Evolutionary conservation across 2,113 vertebrate genomes (phyloP).

Genomic region (Hyperopisus bebe): DNA sequence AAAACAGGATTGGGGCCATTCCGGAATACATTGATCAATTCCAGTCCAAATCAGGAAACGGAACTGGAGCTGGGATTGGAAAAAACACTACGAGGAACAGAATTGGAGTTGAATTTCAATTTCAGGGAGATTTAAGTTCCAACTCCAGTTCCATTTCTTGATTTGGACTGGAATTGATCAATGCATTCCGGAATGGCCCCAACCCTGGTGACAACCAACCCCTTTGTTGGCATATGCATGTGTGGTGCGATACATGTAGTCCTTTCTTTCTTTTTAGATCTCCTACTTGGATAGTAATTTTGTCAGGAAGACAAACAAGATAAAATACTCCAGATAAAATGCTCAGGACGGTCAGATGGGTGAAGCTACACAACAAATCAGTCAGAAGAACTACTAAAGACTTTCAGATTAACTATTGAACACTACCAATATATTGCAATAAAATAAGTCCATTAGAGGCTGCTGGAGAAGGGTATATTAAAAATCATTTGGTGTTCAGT

Average conservation of each 20-base stretch:
- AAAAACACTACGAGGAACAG: too few species aligned
- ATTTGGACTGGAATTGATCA: too few species aligned
- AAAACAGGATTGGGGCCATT: too few species aligned
- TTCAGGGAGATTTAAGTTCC: too few species aligned
- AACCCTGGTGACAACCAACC: neutral
- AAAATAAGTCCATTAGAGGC: neutral
- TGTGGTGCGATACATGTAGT: neutral
- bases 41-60: too few species aligned
- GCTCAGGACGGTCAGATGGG: conserved; percentile 18
- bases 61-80: too few species aligned
- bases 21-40: too few species aligned
- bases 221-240: neutral
- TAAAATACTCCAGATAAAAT: neutral
- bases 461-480: neutral
- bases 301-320: conserved; percentile 13
- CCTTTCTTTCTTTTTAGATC: neutral
- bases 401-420: conserved; percentile 21
- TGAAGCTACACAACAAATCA: conserved; percentile 20
- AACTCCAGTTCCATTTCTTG: too few species aligned
- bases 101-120: too few species aligned
- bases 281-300: neutral
- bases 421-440: conserved; percentile 4
- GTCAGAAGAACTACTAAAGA: conserved; percentile 15
- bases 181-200: too few species aligned
- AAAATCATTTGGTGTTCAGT: neutral